phyloP scores from a whole-genome alignment of 2,888 invertebrate species.

The Nudaria mundana region DNA sequence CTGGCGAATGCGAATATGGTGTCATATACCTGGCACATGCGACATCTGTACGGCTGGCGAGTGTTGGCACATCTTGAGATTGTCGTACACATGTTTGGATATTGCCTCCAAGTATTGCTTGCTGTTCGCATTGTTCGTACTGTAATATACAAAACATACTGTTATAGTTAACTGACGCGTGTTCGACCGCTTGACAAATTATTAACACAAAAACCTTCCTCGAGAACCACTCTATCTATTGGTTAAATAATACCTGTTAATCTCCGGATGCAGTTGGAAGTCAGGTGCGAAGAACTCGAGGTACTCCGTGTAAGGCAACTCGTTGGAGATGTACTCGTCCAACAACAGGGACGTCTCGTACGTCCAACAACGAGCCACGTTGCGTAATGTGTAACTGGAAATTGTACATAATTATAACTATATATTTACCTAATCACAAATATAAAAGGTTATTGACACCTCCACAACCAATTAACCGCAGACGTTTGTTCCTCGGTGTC shows the following conservation, averaged over 20 bases:
- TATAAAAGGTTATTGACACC: too few relatives aligned
- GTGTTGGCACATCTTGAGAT: slow-evolving; percentile 94
- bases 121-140: slow-evolving; percentile 91
- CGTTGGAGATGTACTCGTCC: slow-evolving; percentile 96
- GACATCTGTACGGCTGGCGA: slow-evolving; percentile 99
- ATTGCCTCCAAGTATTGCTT: slow-evolving; percentile 97
- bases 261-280: slow-evolving; percentile 96
- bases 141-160: too few relatives aligned
- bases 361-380: slow-evolving; percentile 99
- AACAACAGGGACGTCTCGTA: slow-evolving; percentile 97
- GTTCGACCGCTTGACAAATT: too few relatives aligned
- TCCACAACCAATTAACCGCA: too few relatives aligned
- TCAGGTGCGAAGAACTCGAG: slow-evolving; percentile 98
- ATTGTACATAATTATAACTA: neutral
- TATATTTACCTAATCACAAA: too few relatives aligned
- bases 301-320: slow-evolving; percentile 97
- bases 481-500: too few relatives aligned
- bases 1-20: neutral
- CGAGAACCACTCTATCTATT: too few relatives aligned
- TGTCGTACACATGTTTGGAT: slow-evolving; percentile 93
- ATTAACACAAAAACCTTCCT: too few relatives aligned
- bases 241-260: slow-evolving; percentile 87
- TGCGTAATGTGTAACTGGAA: slow-evolving; percentile 92
- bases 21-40: slow-evolving; percentile 88
- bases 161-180: too few relatives aligned